Percentiles rank a stretch among this genome's conserved stretches.
Evolutionary conservation across 2,113 vertebrate species (phyloP).

Genomic region (Serranochromis macrocephalus): DNA sequence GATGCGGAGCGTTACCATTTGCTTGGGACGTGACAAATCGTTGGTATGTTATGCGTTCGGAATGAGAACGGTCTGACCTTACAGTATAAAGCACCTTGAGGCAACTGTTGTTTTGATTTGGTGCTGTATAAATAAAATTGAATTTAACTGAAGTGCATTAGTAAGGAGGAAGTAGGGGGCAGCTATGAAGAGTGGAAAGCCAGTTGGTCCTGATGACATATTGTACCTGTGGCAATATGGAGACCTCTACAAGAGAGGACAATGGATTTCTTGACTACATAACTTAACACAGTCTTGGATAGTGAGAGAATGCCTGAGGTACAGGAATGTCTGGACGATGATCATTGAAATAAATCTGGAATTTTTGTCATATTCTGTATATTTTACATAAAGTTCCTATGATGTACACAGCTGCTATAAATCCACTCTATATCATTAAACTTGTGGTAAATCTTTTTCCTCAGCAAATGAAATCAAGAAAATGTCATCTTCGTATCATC

Average conservation of each 20-base stretch:
- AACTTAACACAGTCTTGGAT: not conserved
- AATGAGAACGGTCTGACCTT: not conserved
- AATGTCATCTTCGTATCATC: not conserved
- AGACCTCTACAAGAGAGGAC: not conserved
- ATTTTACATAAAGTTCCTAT: not conserved
- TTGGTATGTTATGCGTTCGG: not conserved
- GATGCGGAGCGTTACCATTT: not conserved
- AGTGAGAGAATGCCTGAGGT: not conserved
- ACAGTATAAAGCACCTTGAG: not conserved
- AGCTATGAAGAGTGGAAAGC: not conserved
- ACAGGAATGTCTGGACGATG: not conserved
- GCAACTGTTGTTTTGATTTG: not conserved
- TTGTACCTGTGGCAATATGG: not conserved
- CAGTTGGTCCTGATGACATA: not conserved
- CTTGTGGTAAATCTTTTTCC: not conserved
- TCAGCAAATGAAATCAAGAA: not conserved
- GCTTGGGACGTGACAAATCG: not conserved
- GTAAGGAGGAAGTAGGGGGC: not conserved
- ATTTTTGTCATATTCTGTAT: not conserved
- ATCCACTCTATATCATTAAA: not conserved
- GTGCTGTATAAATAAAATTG: fast-evolving
- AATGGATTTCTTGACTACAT: not conserved
- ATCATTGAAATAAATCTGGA: not conserved
- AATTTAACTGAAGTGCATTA: not conserved
- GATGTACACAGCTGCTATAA: not conserved